Base-by-base conservation (phyloP, 1,140 invertebrate species). In the Lepidurus arcticus region DNA sequence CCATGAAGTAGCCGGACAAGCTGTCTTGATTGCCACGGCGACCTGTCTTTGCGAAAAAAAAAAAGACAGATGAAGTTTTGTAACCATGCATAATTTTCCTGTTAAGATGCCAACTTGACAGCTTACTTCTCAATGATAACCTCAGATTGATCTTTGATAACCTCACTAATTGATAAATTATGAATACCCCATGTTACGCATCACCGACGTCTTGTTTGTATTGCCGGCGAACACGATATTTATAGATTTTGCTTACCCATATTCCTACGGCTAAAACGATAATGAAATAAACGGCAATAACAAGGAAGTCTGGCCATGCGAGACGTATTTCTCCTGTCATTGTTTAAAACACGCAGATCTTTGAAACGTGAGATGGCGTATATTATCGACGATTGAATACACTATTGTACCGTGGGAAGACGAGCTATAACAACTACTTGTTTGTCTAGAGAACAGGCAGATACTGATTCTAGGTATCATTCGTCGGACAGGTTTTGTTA, bases 1-100 rank as follows among this genome's bases (percentile, higher is more conserved):
- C 88, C 77, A 90, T 82, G 81, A 89, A 89, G 81, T 89, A 89
- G 24, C 88, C 88, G 73, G 84, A 84, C 2, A 89, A 85, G 74
- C 85, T 88, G 44, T 85, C 82, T 43, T 86, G 80, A 77, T 88
- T 87, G 44, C 84, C 83, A 13, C 83, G 79, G 75, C 82, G 86
- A 81, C 85, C 85, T 0, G 86, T 85, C 86, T 87, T 83, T 26
- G 84, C 83, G 76, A 75, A n/a, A 77, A 65, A 7, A 16, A n/a
- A 7, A 47, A 47, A 47, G 16, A 11, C 45, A 16, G 13, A 65
- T 16, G 3, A 21, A 11, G 16, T 9, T 9, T 47, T 47, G 16
- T 16, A 16, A 47, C 45, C 45, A 47, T 10, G 45, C 16, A 47
- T 47, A 47, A 47, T 7, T 47, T 47, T 11, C 45, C 0, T 10